A percentile compares a stretch with the other conserved stretches of the same genome.
These are phyloP conservation scores for Exocentrus adspersus DNA, from an alignment of 2,888 invertebrate genomes.

Conservation along the genomic window DNA sequence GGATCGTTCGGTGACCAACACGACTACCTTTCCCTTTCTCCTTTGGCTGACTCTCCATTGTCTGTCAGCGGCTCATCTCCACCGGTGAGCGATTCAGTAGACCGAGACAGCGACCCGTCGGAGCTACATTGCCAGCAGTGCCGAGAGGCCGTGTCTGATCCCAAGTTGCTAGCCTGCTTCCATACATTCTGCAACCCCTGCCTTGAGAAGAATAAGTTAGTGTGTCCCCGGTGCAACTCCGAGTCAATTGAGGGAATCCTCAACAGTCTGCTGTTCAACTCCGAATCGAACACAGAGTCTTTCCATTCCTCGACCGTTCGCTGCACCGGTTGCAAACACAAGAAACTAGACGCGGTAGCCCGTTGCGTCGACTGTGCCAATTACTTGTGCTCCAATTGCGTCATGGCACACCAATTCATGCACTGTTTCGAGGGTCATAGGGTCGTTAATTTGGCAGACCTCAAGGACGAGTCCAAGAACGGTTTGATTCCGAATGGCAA, in stretches of 20 bases:
- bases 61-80: slow-evolving; percentile 90
- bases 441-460: slow-evolving; percentile 77
- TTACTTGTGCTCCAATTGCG: slow-evolving; percentile 96
- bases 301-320: slow-evolving; percentile 68
- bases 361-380: slow-evolving; percentile 97
- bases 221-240: slow-evolving; percentile 75
- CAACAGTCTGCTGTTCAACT: slow-evolving; percentile 38
- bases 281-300: slow-evolving; percentile 55
- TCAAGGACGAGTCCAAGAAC: slow-evolving; percentile 70
- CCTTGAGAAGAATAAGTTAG: slow-evolving; percentile 81
- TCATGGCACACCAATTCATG: slow-evolving; percentile 99
- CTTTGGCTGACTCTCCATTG: slow-evolving; percentile 75
- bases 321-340: slow-evolving; percentile 97
- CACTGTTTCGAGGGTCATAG: slow-evolving; percentile 98
- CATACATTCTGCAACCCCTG: slow-evolving; percentile 88
- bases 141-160: slow-evolving; percentile 78
- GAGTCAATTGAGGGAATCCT: slow-evolving; percentile 62
- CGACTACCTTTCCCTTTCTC: slow-evolving; percentile 74
- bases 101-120: slow-evolving; percentile 67
- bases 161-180: slow-evolving; percentile 82
- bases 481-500: slow-evolving; percentile 55
- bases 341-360: slow-evolving; percentile 93
- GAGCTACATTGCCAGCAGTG: slow-evolving; percentile 72
- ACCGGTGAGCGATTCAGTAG: slow-evolving; percentile 85
- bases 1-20: slow-evolving; percentile 85